Evolutionary conservation across 1,140 invertebrate species (phyloP).

Genomic region (Temnothorax nylanderi): DNA sequence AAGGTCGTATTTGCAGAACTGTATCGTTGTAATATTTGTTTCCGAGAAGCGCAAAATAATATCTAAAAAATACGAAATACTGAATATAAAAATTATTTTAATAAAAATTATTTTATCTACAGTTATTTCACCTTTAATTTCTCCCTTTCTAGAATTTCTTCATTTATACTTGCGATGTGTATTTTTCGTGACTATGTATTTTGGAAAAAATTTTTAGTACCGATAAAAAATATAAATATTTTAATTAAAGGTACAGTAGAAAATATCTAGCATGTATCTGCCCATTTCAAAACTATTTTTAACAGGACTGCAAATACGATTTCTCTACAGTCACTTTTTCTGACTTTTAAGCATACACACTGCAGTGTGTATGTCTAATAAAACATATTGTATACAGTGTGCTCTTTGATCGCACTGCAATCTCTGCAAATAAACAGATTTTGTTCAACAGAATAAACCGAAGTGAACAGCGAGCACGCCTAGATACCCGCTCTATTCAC

Average conservation of each 20-base stretch:
- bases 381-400: not conserved
- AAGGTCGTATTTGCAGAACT: not conserved
- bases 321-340: not conserved
- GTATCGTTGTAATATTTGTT: not conserved
- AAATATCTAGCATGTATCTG: not conserved
- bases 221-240: not conserved
- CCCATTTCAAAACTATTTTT: not conserved
- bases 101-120: not conserved
- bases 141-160: not conserved
- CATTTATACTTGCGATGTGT: not conserved
- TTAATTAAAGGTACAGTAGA: not conserved
- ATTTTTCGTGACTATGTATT: not conserved
- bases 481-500: not conserved
- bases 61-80: not conserved
- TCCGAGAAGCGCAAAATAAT: not conserved
- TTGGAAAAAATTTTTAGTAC: not conserved
- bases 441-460: not conserved
- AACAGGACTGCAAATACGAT: not conserved
- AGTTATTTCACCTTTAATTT: not conserved
- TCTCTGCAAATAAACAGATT: slow-evolving; percentile 17
- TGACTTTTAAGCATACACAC: not conserved
- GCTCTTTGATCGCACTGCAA: not conserved
- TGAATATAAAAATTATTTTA: not conserved
- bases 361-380: not conserved
- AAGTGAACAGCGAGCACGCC: not conserved